Evolutionary conservation across 2,113 vertebrate species (phyloP).

Genomic region (Bothrops jararaca): DNA sequence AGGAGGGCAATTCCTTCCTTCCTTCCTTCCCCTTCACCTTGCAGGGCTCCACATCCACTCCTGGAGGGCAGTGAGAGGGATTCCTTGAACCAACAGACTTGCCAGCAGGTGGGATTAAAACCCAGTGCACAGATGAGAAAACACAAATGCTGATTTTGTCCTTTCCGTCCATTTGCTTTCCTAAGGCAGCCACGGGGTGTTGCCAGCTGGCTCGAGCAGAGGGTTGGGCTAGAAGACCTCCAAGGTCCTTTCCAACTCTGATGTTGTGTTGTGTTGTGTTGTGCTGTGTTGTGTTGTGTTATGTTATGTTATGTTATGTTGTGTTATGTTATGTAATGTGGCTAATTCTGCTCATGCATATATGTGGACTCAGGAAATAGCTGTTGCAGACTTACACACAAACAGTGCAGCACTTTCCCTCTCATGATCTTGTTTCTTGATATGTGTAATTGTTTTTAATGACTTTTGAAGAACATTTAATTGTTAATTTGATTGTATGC

Average conservation of each 20-base stretch:
- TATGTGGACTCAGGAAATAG: not conserved
- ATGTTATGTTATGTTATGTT: too few species aligned
- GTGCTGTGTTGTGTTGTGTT: too few species aligned
- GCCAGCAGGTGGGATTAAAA: not conserved
- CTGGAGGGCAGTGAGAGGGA: not conserved
- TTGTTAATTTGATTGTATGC: not conserved
- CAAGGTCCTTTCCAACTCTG: not conserved
- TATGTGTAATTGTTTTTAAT: not conserved
- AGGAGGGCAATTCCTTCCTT: not conserved
- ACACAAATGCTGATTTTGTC: not conserved
- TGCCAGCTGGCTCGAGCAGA: not conserved
- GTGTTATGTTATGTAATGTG: too few species aligned
- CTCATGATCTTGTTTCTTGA: not conserved
- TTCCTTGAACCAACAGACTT: not conserved
- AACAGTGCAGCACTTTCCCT: not conserved
- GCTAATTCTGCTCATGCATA: not conserved
- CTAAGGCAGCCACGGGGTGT: not conserved
- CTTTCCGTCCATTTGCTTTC: not conserved
- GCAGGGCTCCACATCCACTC: not conserved
- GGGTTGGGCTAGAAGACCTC: not conserved
- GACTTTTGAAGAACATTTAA: not conserved
- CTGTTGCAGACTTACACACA: not conserved
- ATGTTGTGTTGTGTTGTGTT: not conserved
- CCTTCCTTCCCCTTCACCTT: not conserved
- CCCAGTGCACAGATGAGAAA: not conserved